Conservation (phyloP, 2,888 invertebrate genomes). For the Mythimna ferrago region DNA sequence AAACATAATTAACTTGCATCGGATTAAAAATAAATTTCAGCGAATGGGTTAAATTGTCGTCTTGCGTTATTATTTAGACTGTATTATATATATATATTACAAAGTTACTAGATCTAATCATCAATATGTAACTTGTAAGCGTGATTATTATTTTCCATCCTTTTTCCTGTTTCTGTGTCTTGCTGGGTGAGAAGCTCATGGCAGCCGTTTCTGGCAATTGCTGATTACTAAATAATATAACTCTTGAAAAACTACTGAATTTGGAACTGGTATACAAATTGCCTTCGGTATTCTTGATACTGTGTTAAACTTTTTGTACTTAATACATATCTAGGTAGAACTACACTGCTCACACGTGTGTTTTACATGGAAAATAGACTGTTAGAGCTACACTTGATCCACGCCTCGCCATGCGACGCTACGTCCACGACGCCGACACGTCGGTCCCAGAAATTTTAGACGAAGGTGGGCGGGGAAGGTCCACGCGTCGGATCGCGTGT, state of each 20-base stretch:
- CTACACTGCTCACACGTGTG: too few species aligned
- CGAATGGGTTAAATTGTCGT: conserved; percentile 1
- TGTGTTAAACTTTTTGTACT: conserved; percentile 34
- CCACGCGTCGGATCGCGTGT: too few species aligned
- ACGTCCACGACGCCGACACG: too few species aligned
- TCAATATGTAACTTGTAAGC: not conserved
- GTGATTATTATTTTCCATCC: not conserved
- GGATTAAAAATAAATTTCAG: not conserved
- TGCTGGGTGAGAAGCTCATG: not conserved
- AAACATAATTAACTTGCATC: not conserved
- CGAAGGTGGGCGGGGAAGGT: too few species aligned
- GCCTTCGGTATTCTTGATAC: not conserved
- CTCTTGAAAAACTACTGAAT: not conserved
- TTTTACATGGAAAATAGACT: too few species aligned
- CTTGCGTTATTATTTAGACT: not conserved
- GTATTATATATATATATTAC: not conserved
- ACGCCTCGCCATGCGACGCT: too few species aligned
- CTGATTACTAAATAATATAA: not conserved
- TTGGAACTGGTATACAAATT: not conserved
- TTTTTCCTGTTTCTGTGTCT: conserved; percentile 5
- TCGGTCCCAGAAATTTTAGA: too few species aligned
- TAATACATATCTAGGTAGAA: too few species aligned
- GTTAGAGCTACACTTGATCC: too few species aligned
- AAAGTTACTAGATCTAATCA: conserved; percentile 2
- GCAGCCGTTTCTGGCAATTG: not conserved